phyloP scores from a whole-genome alignment of 2,113 vertebrate species.

The Dendropsophus ebraccatus region DNA sequence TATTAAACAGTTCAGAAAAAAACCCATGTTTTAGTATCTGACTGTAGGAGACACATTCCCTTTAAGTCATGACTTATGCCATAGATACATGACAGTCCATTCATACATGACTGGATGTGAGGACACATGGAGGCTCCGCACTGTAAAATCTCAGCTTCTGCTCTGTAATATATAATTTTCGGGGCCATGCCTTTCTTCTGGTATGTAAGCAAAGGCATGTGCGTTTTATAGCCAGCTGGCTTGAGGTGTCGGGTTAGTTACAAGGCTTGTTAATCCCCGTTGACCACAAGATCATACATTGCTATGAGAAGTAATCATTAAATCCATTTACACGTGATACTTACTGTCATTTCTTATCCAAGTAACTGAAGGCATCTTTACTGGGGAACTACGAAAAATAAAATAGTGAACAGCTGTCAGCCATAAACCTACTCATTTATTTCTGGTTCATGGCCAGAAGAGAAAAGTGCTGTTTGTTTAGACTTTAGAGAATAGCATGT shows the following conservation, averaged over 20 bases:
- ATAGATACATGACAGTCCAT: background rate
- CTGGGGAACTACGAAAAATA: constrained; percentile 48
- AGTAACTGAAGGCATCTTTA: constrained; percentile 15
- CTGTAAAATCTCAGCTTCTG: background rate
- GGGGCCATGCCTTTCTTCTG: background rate
- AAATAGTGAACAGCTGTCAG: background rate
- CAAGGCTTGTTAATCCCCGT: constrained; percentile 8
- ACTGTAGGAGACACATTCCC: too few species aligned
- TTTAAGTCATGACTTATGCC: background rate
- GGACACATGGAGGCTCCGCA: background rate
- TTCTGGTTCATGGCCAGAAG: background rate
- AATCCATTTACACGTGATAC: background rate
- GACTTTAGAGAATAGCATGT: too few species aligned
- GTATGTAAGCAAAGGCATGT: too few species aligned
- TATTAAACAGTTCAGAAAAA: too few species aligned
- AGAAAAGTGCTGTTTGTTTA: background rate
- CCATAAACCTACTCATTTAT: background rate
- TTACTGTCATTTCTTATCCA: constrained; percentile 32
- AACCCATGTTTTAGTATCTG: too few species aligned
- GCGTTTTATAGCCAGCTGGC: background rate
- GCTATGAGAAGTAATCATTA: background rate
- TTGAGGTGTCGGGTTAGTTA: background rate
- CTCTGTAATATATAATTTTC: background rate
- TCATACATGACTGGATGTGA: background rate
- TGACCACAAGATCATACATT: background rate